Evolutionary conservation across 2,888 invertebrate species (phyloP), one percentile per base, ranked within the genome.

Genomic region (Mythimna ferrago): DNA sequence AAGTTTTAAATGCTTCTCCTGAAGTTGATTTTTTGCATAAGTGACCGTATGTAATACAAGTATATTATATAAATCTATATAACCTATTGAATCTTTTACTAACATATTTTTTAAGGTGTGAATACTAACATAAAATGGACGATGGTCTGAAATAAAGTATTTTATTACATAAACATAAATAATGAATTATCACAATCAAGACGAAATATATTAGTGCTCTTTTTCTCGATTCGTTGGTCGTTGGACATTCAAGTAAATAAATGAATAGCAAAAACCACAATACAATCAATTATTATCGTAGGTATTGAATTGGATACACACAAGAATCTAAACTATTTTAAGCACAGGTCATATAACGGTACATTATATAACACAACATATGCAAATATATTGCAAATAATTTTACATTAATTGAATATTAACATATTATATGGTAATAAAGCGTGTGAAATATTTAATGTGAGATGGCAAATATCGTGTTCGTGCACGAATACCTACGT

Each of bases 301-400:
- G 26, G 26, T 26, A n/a, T 26, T 0, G 7, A 48, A 69, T 21
- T 70, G 14, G 60, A 61, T 32, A 51, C 14, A 32, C 14, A n/a
- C 19, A 77, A 73, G 53, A 62, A 73, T 77, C 26, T 21, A 19
- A 56, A 61, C 11, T 44, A 79, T 78, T 79, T 73, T 57, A 73
- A 64, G n/a, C 63, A 21, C 61, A 80, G 80, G 32, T 66, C 56
- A 57, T 71, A 81, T 72, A 80, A 77, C 65, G 61, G 78, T 21
- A 64, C 35, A 19, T 73, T 65, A 68, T 35, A 35, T 38, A 75
- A 75, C 38, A 80, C 35, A 78, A 78, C 61, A 64, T 75, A 75
- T 75, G 80, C 69, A 75, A 80, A 81, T 80, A 32, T 35, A 54
- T 68, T 72, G 71, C 64, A 71, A 81, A 81, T 75, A 65, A 70